Evolutionary conservation across 1,140 invertebrate genomes (phyloP).

Genomic region (Caerostris darwini): DNA sequence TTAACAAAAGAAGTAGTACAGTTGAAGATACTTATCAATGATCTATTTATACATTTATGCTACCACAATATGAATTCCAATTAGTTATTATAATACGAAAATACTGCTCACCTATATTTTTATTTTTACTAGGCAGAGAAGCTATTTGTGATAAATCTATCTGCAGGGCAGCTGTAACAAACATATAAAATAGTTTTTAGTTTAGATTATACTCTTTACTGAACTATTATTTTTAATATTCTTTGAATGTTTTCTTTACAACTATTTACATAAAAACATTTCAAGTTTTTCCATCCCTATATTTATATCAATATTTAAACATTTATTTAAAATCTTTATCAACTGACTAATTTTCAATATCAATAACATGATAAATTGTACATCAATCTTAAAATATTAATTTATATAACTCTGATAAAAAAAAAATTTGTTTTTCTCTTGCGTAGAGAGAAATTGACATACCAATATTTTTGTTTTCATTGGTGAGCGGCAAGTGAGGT

Average conservation of each 20-base stretch:
- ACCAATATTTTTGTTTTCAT: constrained; percentile 75
- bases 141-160: background rate
- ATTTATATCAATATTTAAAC: background rate
- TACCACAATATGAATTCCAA: background rate
- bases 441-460: background rate
- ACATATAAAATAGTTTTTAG: background rate
- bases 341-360: too few species aligned
- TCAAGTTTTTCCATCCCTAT: background rate
- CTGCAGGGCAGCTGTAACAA: constrained; percentile 13
- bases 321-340: background rate
- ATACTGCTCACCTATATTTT: constrained; percentile 46
- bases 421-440: too few species aligned
- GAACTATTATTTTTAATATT: background rate
- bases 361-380: too few species aligned
- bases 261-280: background rate
- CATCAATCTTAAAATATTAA: too few species aligned
- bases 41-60: too few species aligned
- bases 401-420: too few species aligned
- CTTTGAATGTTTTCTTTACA: background rate
- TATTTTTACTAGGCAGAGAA: background rate
- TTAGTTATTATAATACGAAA: background rate
- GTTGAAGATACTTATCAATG: too few species aligned
- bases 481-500: constrained; percentile 65
- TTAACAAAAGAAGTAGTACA: too few species aligned
- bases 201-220: too few species aligned